phyloP scores from a whole-genome alignment of 2,797 vertebrate species.

The Labeo calbasu region DNA sequence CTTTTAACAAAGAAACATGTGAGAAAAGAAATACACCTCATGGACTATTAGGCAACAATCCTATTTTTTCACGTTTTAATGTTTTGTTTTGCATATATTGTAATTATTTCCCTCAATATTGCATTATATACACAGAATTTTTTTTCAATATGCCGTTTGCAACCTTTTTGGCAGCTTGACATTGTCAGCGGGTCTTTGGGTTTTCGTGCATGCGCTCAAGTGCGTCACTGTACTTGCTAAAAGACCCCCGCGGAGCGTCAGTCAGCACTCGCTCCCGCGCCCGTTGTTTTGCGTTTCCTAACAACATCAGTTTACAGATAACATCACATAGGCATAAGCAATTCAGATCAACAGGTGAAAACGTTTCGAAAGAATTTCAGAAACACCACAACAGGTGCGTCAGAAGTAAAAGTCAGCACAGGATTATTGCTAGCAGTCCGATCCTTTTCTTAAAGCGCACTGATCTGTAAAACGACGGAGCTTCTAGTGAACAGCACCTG shows the following conservation, averaged over 20 bases:
- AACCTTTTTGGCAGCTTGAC: neutral
- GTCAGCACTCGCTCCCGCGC: neutral
- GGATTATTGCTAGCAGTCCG: neutral
- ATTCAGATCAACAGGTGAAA: too few species aligned
- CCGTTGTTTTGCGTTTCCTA: constrained; percentile 49
- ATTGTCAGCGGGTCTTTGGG: too few species aligned
- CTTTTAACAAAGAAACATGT: neutral
- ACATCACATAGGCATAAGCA: neutral
- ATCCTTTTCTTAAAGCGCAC: neutral
- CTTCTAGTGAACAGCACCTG: neutral
- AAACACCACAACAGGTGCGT: neutral
- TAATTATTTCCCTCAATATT: neutral
- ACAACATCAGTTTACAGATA: constrained; percentile 21
- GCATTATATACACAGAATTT: neutral
- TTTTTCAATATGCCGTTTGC: neutral
- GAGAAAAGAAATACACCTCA: neutral
- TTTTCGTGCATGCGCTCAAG: neutral
- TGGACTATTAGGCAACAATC: neutral
- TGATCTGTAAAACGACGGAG: neutral
- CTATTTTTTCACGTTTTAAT: neutral
- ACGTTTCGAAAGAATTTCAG: neutral
- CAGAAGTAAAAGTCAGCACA: too few species aligned
- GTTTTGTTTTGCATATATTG: neutral
- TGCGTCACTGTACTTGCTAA: neutral
- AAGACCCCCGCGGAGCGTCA: neutral